phyloP scores from a whole-genome alignment of 2,888 invertebrate genomes.

The Thera obeliscata region DNA sequence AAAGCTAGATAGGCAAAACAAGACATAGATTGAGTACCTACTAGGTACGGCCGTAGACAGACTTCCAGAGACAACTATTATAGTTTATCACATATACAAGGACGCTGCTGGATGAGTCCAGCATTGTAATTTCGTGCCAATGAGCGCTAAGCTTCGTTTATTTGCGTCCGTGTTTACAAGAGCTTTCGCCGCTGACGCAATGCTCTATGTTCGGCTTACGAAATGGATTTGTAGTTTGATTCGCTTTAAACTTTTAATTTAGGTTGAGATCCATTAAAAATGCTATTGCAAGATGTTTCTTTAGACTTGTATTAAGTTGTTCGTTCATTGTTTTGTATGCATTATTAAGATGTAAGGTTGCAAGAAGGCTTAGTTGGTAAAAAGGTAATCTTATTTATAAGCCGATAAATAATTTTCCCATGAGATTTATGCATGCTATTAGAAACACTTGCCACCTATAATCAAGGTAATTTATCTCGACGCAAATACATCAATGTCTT shows the following conservation, averaged over 20 bases:
- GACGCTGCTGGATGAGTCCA: conserved; percentile 33
- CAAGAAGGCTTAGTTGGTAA: too few relatives aligned
- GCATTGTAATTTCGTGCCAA: conserved; percentile 59
- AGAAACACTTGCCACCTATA: neutral
- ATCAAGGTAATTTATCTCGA: conserved; percentile 13
- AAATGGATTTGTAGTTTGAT: conserved; percentile 17
- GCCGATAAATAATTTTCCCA: neutral
- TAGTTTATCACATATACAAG: conserved; percentile 31
- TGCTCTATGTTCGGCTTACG: conserved; percentile 50
- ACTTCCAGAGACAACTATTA: conserved; percentile 5
- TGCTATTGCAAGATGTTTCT: neutral
- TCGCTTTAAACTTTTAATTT: neutral
- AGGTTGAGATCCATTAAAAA: neutral
- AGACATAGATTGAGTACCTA: too few relatives aligned
- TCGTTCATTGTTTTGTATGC: too few relatives aligned
- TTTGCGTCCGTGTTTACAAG: conserved; percentile 78
- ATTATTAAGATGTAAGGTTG: too few relatives aligned
- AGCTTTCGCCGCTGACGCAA: conserved; percentile 75
- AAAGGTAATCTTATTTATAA: neutral
- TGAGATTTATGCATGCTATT: conserved; percentile 3
- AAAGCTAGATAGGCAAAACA: too few relatives aligned
- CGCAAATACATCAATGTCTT: conserved; percentile 18
- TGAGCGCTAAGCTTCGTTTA: conserved; percentile 66
- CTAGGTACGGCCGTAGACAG: too few relatives aligned
- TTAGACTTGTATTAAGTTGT: neutral